phyloP scores from a whole-genome alignment of 2,888 invertebrate species.

The Clistopyga incitator region DNA sequence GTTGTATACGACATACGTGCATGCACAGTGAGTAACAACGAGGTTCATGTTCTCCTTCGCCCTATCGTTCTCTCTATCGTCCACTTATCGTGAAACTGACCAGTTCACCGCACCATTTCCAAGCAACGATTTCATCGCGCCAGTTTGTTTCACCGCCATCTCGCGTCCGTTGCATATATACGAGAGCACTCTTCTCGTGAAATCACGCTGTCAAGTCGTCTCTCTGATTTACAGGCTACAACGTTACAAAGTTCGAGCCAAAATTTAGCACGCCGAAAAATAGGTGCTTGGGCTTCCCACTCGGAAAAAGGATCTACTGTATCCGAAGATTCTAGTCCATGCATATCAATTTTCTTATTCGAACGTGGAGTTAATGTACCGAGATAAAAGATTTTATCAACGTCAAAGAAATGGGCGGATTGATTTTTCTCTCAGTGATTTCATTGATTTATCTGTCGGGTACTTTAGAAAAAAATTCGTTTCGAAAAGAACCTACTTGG shows the following conservation, averaged over 20 bases:
- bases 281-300: background rate
- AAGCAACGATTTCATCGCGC: background rate
- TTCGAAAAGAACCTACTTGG: no score
- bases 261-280: conserved; percentile 2
- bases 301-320: no score
- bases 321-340: no score
- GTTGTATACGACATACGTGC: conserved; percentile 22
- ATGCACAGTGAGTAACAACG: conserved; percentile 15
- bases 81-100: conserved; percentile 16
- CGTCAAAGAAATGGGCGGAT: no score
- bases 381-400: no score
- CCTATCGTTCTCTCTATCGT: background rate
- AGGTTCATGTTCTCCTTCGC: conserved; percentile 18
- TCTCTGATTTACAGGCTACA: conserved; percentile 33
- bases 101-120: background rate
- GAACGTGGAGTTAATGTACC: no score
- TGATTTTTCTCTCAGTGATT: no score
- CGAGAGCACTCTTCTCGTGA: conserved; percentile 10
- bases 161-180: background rate
- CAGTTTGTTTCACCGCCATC: conserved; percentile 3
- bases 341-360: no score
- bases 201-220: conserved; percentile 28
- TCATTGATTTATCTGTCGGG: no score
- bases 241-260: background rate
- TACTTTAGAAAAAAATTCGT: no score